A percentile compares a stretch with the other conserved stretches of the same genome.
These are phyloP conservation scores for Erynnis tages DNA, from an alignment of 2,888 invertebrate species.

Conservation along the genomic window DNA sequence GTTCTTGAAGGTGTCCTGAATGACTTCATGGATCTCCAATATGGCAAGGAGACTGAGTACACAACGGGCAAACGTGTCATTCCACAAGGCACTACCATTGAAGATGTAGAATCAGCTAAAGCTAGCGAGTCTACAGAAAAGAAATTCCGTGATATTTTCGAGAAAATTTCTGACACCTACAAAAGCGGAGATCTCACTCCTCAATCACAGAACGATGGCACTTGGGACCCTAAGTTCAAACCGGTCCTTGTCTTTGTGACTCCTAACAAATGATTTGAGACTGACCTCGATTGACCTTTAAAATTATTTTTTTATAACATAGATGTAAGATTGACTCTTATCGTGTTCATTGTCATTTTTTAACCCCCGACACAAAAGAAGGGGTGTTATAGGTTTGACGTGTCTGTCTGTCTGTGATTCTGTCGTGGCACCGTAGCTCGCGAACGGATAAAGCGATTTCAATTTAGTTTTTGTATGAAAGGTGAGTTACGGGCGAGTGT, in stretches of 20 bases:
- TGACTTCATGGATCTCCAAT: conserved; percentile 70
- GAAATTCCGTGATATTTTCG: conserved; percentile 58
- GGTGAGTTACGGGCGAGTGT: no score
- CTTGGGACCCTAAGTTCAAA: conserved; percentile 61
- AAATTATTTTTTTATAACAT: background rate
- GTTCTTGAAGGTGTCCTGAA: conserved; percentile 64
- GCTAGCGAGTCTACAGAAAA: conserved; percentile 46
- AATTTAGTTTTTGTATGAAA: no score
- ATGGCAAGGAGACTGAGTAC: conserved; percentile 63
- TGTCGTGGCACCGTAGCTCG: no score
- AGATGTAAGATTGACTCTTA: conserved; percentile 16
- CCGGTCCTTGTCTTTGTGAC: conserved; percentile 64
- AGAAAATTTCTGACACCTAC: conserved; percentile 54
- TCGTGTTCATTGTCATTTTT: no score
- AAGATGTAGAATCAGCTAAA: conserved; percentile 54
- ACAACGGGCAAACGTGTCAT: conserved; percentile 66
- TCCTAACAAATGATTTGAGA: conserved; percentile 43
- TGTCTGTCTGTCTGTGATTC: no score
- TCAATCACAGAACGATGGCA: conserved; percentile 51
- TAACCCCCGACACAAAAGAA: no score
- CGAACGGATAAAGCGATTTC: no score
- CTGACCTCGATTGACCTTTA: background rate
- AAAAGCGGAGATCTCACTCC: conserved; percentile 62
- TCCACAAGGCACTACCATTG: conserved; percentile 50
- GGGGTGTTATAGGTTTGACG: no score